A percentile compares a stretch with the other conserved stretches of the same genome.
Conservation (phyloP, 2,113 vertebrate genomes). For the Leucosticte australis region DNA sequence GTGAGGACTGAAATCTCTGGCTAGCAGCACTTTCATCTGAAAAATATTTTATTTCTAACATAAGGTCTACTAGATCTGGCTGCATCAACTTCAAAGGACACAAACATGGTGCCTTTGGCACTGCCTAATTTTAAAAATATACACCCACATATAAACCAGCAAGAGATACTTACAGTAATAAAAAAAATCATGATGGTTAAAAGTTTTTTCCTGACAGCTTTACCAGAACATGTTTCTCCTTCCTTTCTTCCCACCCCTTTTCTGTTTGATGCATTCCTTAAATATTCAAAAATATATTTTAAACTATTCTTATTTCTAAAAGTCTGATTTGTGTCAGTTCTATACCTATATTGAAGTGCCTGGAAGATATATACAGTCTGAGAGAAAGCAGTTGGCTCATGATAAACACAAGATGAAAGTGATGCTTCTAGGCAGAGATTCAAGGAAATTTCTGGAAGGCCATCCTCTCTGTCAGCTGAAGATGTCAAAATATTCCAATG, state of each 20-base stretch:
- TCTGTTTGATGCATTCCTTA: neutral
- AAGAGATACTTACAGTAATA: neutral
- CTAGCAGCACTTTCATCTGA: conserved; percentile 33
- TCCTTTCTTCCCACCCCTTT: neutral
- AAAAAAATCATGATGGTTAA: neutral
- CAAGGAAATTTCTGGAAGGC: conserved; percentile 36
- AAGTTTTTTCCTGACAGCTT: neutral
- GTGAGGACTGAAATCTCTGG: conserved; percentile 6
- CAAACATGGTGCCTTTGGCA: neutral
- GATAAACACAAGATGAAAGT: conserved; percentile 49
- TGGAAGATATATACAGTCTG: conserved; percentile 10
- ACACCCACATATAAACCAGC: neutral
- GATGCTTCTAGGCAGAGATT: conserved; percentile 38
- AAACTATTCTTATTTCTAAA: conserved; percentile 2
- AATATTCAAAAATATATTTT: conserved; percentile 3
- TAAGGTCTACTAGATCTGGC: conserved; percentile 14
- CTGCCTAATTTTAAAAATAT: conserved; percentile 32
- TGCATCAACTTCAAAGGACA: conserved; percentile 27
- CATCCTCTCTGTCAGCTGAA: neutral
- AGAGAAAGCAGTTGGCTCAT: conserved; percentile 8
- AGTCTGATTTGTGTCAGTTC: conserved; percentile 28
- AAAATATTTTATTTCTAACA: conserved; percentile 47
- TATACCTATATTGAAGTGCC: conserved; percentile 3
- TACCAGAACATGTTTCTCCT: neutral
- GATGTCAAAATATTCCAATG: neutral